Percentiles rank a stretch among this genome's conserved stretches.
These are phyloP conservation scores for Mustela nigripes DNA, from an alignment of 2,113 vertebrate species.

Conservation along the genomic window DNA sequence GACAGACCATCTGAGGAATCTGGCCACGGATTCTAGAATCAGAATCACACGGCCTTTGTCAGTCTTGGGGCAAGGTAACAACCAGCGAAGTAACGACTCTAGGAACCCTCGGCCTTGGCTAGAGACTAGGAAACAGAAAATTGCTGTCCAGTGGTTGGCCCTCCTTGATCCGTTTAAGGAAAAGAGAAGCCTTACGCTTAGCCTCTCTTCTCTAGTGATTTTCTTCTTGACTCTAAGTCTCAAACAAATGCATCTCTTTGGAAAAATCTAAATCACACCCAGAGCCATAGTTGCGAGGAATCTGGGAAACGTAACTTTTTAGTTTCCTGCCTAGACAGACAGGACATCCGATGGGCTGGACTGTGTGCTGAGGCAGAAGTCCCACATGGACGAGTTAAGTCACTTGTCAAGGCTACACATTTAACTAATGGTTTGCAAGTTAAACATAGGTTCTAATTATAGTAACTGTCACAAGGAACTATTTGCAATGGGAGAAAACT, in stretches of 20 bases:
- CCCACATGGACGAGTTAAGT: neutral
- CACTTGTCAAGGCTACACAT: neutral
- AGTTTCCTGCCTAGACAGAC: neutral
- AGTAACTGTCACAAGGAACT: neutral
- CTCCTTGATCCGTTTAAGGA: neutral
- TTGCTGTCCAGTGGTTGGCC: neutral
- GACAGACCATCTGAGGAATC: neutral
- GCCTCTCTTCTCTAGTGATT: neutral
- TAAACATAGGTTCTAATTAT: neutral
- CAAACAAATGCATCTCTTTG: neutral
- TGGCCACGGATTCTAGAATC: neutral
- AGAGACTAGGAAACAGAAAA: neutral
- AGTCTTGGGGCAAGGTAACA: neutral
- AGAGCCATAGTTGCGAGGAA: neutral
- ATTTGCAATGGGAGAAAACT: neutral
- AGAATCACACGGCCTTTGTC: neutral
- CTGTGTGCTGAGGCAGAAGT: neutral
- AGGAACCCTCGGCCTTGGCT: neutral
- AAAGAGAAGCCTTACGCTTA: neutral
- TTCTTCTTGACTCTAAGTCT: neutral
- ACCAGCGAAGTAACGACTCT: neutral
- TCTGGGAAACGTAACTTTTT: neutral
- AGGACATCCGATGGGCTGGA: neutral
- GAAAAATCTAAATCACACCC: neutral
- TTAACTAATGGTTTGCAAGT: neutral